Conservation (phyloP, 1,140 invertebrate genomes). For the Drosophila simulans region DNA sequence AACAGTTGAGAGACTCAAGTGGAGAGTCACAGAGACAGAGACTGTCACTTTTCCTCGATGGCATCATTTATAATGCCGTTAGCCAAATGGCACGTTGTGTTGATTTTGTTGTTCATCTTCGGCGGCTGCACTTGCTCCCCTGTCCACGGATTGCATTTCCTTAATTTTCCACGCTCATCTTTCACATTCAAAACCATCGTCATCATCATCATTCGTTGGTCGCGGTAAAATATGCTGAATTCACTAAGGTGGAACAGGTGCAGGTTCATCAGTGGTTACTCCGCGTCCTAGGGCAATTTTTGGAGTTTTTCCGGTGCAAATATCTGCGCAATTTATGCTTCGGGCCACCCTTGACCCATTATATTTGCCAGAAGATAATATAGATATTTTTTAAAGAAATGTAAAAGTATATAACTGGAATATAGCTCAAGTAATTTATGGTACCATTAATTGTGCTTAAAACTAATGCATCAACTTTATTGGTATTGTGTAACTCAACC, state of each 20-base stretch:
- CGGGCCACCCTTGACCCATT: slow-evolving; percentile 25
- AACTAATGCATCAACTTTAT: neutral
- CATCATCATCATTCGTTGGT: slow-evolving; percentile 45
- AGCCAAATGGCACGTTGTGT: slow-evolving; percentile 66
- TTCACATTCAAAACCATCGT: slow-evolving; percentile 55
- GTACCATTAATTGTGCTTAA: neutral
- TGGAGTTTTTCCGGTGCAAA: slow-evolving; percentile 10
- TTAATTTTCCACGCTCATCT: slow-evolving; percentile 77
- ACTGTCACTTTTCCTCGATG: slow-evolving; percentile 74
- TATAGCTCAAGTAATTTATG: too few species aligned
- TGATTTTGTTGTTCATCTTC: slow-evolving; percentile 73
- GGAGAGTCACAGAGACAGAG: slow-evolving; percentile 16
- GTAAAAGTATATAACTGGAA: too few species aligned
- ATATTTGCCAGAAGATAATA: neutral
- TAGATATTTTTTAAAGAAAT: too few species aligned
- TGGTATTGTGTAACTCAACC: neutral
- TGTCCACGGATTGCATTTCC: slow-evolving; percentile 63
- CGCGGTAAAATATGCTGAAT: slow-evolving; percentile 49
- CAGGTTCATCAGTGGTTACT: slow-evolving; percentile 29
- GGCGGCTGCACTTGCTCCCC: slow-evolving; percentile 18
- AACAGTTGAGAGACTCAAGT: slow-evolving; percentile 34
- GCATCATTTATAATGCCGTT: slow-evolving; percentile 79
- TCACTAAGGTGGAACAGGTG: slow-evolving; percentile 55
- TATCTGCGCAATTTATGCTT: slow-evolving; percentile 11
- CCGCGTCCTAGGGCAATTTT: slow-evolving; percentile 8